phyloP scores from a whole-genome alignment of 2,797 vertebrate genomes.

The Acropternis orthonyx region DNA sequence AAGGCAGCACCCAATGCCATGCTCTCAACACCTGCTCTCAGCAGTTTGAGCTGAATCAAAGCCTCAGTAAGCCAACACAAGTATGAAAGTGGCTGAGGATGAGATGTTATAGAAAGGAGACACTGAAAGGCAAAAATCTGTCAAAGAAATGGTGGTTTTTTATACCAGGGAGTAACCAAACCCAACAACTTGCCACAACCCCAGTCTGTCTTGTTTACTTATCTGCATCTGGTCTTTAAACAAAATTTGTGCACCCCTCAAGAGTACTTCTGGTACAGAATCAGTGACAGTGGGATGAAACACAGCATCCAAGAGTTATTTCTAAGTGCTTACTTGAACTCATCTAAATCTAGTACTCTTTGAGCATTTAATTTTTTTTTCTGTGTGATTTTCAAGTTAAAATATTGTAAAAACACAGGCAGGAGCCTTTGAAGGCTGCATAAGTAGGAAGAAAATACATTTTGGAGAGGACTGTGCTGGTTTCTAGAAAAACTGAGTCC shows the following conservation, averaged over 20 bases:
- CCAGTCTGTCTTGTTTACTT: neutral
- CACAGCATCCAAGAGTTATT: neutral
- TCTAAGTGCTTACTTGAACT: conserved; percentile 3
- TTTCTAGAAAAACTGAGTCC: neutral
- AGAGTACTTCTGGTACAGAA: neutral
- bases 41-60: neutral
- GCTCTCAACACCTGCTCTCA: neutral
- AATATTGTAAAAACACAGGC: neutral
- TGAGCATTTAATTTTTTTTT: neutral
- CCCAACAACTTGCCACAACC: neutral
- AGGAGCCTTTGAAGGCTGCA: neutral
- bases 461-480: neutral
- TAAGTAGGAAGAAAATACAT: neutral
- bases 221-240: neutral
- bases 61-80: neutral
- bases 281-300: neutral
- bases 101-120: neutral
- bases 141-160: neutral
- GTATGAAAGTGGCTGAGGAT: neutral
- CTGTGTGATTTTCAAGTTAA: neutral
- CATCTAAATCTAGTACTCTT: conserved; percentile 6
- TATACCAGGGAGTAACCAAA: neutral
- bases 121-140: neutral
- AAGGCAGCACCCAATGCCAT: neutral
- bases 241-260: neutral